Conservation (phyloP, 2,797 vertebrate species). For the Mastacembelus armatus region DNA sequence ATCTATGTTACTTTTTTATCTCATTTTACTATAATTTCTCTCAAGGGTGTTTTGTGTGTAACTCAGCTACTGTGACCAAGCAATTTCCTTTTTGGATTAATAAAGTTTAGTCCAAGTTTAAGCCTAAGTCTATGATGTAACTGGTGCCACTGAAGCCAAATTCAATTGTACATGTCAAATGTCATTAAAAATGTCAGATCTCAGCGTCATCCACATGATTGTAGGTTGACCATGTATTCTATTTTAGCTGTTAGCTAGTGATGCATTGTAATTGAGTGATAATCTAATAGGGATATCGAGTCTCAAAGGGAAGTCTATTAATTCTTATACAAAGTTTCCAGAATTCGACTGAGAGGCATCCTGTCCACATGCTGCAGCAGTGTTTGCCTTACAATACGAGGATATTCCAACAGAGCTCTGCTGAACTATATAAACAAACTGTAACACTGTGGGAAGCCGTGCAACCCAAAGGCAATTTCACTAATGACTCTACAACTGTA, state of each 20-base stretch:
- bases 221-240: not conserved
- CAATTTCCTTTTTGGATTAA: too few species aligned
- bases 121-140: too few species aligned
- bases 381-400: constrained; percentile 39
- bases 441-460: constrained; percentile 1
- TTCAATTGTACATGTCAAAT: not conserved
- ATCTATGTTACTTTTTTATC: too few species aligned
- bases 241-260: constrained; percentile 14
- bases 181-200: not conserved
- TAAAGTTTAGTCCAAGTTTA: too few species aligned
- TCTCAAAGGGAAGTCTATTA: constrained; percentile 43
- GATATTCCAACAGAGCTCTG: constrained; percentile 54
- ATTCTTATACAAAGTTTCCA: constrained; percentile 50
- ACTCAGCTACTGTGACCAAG: too few species aligned
- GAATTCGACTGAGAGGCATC: constrained; percentile 55
- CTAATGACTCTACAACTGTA: constrained; percentile 25
- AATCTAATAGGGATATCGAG: constrained; percentile 11
- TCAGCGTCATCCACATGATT: constrained; percentile 1
- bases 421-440: constrained; percentile 56
- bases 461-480: constrained; percentile 33
- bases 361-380: constrained; percentile 40
- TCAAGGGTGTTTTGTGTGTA: too few species aligned
- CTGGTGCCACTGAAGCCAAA: not conserved
- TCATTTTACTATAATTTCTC: too few species aligned
- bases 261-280: constrained; percentile 11